Base-by-base conservation (phyloP, 2,113 vertebrate genomes). In the Toxostoma redivivum region DNA sequence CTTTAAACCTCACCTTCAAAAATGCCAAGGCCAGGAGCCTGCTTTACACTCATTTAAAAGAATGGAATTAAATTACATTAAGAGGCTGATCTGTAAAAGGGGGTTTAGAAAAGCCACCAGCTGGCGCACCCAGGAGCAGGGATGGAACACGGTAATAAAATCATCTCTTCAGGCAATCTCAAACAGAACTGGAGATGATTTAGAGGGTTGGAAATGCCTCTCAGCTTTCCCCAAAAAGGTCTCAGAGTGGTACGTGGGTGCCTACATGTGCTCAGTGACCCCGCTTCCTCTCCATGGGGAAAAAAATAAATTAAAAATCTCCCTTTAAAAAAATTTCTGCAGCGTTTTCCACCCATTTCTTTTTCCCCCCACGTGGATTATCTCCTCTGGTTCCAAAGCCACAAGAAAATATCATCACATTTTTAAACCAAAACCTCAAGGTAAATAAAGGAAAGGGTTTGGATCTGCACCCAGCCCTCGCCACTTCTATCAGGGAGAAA, bases 341-440 rank as follows among this genome's bases (percentile, higher is more conserved):
- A 73, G 88, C 12, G 0, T 73, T 95, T 86, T 73, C 91, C 69
- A 10, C 60, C 35, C 35, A 1, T 87, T 83, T 67, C 73, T 88
- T 83, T 82, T 22, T 2, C 58, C 37, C 61, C 24, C 44, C 12
- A 9, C 0, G 3, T 50, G 71, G 83, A 74, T 95, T 74, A 71
- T 89, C 94, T 91, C 69, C 81, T 90, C 86, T 88, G 83, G 33
- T 94, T 94, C 94, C 13, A 86, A 91, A 94, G 73, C 97, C 96
- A 93, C 97, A 96, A 94, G 95, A 97, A 97, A 97, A 94, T 61
- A 86, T 5, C 42, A 25, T 42, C 11, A 30, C 45, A 38, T 93
- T 97, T 97, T 96, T 66, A 95, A 91, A 86, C 81, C 7, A 11
- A 95, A 95, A 95, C 85, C 95, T 93, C 82, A 90, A 92, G 85